Evolutionary conservation across 2,113 vertebrate species (phyloP).

Genomic region (Sander lucioperca): DNA sequence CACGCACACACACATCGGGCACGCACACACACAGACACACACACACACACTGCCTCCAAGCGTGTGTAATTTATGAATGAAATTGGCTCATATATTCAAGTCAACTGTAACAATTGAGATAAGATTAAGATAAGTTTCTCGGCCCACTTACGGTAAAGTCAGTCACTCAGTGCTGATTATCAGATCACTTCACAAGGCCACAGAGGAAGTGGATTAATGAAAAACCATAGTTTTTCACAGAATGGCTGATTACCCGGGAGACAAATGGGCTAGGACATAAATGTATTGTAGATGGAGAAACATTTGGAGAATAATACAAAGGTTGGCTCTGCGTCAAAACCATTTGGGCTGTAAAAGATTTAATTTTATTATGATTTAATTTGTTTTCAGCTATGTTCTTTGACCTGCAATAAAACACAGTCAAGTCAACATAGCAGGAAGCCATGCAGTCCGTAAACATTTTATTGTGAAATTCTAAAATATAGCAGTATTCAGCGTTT

Average conservation of each 20-base stretch:
- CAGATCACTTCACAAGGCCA: constrained; percentile 22
- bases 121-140: constrained; percentile 28
- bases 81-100: constrained; percentile 21
- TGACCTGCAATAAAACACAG: not conserved
- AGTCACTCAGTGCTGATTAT: constrained; percentile 27
- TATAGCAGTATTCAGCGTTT: not conserved
- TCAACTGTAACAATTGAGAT: constrained; percentile 42
- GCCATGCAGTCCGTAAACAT: not conserved
- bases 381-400: not conserved
- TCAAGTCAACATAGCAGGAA: not conserved
- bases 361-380: constrained; percentile 8
- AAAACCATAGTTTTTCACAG: constrained; percentile 6
- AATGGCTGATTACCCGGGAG: constrained; percentile 36
- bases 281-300: constrained; percentile 14
- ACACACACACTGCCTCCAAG: constrained; percentile 3
- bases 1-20: not conserved
- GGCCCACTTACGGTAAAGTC: constrained; percentile 23
- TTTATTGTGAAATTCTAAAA: not conserved
- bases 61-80: constrained; percentile 45
- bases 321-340: not conserved
- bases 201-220: constrained; percentile 39
- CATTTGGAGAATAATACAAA: not conserved
- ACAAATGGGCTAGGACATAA: not conserved
- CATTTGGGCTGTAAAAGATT: not conserved
- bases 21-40: not conserved